Evolutionary conservation across 2,888 invertebrate species (phyloP), one percentile per base, ranked within the genome.

Genomic region (Pollenia angustigena): DNA sequence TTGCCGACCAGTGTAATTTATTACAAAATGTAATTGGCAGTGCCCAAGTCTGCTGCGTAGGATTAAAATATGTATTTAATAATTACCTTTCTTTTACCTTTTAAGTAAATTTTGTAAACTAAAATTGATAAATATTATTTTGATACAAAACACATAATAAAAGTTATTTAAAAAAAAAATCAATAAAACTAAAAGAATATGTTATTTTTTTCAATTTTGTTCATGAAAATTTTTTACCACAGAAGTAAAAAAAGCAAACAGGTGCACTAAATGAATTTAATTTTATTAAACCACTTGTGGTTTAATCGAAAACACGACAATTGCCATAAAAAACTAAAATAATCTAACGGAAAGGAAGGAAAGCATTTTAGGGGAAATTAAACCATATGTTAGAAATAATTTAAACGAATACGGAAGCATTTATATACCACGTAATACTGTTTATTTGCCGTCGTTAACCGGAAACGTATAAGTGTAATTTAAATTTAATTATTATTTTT

Each of bases 261-360:
- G 91, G 91, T 91, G 91, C 90, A 92, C 88, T 89, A 91, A 92
- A 91, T 92, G 90, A 92, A 91, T 90, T 92, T 90, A 90, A 89
- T 89, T 91, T 90, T 89, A 85, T 89, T 90, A 90, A 91, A 92
- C 91, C 90, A 90, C 91, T 92, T 92, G 91, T 90, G 91, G 92
- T 92, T 90, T 81, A 86, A 85, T 75, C 75, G 80, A 56, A 62
- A 78, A 85, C 54, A 83, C 71, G 78, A 78, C 79, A 78, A 80
- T 74, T 74, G 68, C 32, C 14, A 85, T 66, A 64, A 82, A 80
- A 72, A 56, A 62, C 23, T 40, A 58, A 18, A 72, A 16, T 18
- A 48, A 40, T 68, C 16, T 32, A n/a, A 56, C 32, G 54, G 11
- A 58, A 71, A 58, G 64, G 62, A 64, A 75, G 85, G 88, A 89